phyloP scores from a whole-genome alignment of 2,113 vertebrate genomes.

The Poecilia latipinna region DNA sequence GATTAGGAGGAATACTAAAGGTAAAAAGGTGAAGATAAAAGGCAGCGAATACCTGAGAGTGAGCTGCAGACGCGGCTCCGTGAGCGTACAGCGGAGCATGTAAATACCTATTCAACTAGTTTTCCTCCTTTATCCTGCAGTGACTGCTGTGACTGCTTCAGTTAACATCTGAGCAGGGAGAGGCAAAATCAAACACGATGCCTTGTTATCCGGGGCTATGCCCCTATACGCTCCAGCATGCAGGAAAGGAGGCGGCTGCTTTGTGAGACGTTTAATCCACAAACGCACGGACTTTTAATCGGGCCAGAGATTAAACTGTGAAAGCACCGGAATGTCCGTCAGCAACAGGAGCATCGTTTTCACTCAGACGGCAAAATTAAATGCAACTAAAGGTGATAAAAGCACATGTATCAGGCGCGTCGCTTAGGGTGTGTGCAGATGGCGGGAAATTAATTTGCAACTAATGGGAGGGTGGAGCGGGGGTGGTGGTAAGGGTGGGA shows the following conservation, averaged over 20 bases:
- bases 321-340: constrained; percentile 46
- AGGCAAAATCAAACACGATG: constrained; percentile 52
- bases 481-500: no score
- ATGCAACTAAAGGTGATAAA: constrained; percentile 15
- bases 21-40: constrained; percentile 14
- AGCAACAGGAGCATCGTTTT: constrained; percentile 5
- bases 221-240: constrained; percentile 27
- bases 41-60: constrained; percentile 24
- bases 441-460: constrained; percentile 2
- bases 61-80: constrained; percentile 16
- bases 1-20: constrained; percentile 29
- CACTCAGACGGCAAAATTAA: neutral
- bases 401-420: neutral
- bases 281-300: constrained; percentile 54
- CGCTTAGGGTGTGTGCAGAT: neutral
- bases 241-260: constrained; percentile 45
- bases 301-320: constrained; percentile 57
- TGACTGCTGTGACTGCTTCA: constrained; percentile 43
- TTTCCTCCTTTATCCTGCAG: constrained; percentile 27
- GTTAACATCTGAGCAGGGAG: constrained; percentile 48
- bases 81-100: neutral
- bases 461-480: neutral
- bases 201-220: constrained; percentile 45
- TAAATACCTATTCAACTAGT: constrained; percentile 25
- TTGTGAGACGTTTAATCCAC: constrained; percentile 61